A percentile compares a stretch with the other conserved stretches of the same genome.
phyloP scores from a whole-genome alignment of 2,797 vertebrate genomes.

The Hippopotamyrus pictus region DNA sequence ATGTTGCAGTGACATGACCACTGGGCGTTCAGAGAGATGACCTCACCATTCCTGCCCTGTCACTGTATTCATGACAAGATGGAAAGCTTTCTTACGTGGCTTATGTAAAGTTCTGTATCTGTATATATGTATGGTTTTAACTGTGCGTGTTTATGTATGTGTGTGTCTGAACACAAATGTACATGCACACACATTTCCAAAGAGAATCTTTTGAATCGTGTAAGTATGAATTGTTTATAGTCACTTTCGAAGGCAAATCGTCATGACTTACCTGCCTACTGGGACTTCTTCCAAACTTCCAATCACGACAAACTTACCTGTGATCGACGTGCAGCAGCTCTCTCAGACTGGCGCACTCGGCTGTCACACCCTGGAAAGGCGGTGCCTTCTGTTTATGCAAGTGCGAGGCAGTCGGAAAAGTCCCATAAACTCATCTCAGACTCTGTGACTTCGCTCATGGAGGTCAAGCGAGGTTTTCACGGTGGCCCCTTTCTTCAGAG shows the following conservation, averaged over 20 bases:
- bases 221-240: slow-evolving; percentile 42
- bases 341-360: background rate
- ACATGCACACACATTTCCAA: slow-evolving; percentile 46
- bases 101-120: slow-evolving; percentile 12
- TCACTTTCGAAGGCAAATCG: slow-evolving; percentile 16
- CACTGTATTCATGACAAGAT: slow-evolving; percentile 12
- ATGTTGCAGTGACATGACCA: slow-evolving; percentile 21
- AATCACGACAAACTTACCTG: background rate
- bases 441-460: background rate
- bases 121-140: background rate
- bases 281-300: slow-evolving; percentile 9
- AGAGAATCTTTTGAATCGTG: slow-evolving; percentile 54
- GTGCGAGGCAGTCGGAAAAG: background rate
- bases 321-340: slow-evolving; percentile 2
- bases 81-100: slow-evolving; percentile 17
- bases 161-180: background rate
- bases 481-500: background rate
- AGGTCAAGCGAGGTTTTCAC: background rate
- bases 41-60: background rate
- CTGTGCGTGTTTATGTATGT: background rate
- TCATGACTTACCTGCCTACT: slow-evolving; percentile 3
- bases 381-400: background rate
- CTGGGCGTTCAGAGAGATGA: background rate
- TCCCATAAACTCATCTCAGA: background rate
- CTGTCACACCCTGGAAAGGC: background rate